Evolutionary conservation across 2,113 vertebrate genomes (phyloP).

Genomic region (Chaetorhynchus papuensis): DNA sequence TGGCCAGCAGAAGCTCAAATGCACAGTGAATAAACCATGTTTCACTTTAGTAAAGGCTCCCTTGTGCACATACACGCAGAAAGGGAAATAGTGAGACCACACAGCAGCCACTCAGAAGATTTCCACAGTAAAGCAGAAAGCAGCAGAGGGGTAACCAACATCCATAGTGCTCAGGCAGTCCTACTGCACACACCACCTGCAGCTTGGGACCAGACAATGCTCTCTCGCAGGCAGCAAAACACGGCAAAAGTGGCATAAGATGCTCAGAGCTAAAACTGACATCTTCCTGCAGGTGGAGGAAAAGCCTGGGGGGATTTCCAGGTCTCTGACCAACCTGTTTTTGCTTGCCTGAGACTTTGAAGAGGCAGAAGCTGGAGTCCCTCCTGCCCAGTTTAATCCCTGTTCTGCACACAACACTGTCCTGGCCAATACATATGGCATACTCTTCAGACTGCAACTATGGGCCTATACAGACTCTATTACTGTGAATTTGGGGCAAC

Average conservation of each 20-base stretch:
- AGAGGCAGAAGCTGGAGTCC: not conserved
- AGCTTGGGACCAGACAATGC: not conserved
- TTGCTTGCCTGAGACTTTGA: not conserved
- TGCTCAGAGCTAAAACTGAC: not conserved
- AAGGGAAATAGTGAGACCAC: not conserved
- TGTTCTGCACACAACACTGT: not conserved
- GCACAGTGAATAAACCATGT: not conserved
- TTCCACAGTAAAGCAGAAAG: not conserved
- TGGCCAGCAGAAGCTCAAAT: not conserved
- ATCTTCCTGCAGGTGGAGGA: not conserved
- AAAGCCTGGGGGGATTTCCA: not conserved
- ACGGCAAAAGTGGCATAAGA: not conserved
- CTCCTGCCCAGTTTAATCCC: not conserved
- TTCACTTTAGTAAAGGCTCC: not conserved
- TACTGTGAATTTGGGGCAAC: not conserved
- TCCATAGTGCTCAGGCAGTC: not conserved
- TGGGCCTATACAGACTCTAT: not conserved
- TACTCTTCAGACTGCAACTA: not conserved
- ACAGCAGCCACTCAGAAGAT: not conserved
- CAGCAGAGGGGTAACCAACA: not conserved
- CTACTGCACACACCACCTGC: not conserved
- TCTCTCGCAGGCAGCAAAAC: not conserved
- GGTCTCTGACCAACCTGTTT: not conserved
- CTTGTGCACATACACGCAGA: accelerated
- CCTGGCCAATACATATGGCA: not conserved